Conservation (phyloP, 2,797 vertebrate genomes). For the Hypotaenidia philippensis region DNA sequence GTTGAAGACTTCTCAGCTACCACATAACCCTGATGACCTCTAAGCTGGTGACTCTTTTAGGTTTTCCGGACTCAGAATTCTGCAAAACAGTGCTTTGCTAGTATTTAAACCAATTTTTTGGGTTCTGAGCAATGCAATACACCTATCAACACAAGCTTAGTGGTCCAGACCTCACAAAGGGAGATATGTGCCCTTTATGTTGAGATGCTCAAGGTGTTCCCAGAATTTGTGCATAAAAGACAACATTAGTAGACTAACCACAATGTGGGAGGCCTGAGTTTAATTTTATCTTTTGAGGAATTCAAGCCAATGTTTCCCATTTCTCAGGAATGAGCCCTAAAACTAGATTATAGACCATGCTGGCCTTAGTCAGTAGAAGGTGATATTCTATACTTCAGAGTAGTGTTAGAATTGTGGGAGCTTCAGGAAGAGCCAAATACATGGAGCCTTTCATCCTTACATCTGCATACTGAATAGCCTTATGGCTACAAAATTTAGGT, state of each 20-base stretch:
- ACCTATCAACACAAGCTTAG: neutral
- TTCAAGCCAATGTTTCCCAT: neutral
- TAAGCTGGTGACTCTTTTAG: neutral
- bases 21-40: neutral
- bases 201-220: neutral
- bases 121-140: neutral
- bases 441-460: neutral
- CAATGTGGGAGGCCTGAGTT: neutral
- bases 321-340: neutral
- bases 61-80: neutral
- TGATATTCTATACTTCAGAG: neutral
- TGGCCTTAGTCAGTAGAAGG: neutral
- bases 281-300: neutral
- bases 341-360: neutral
- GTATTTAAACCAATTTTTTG: neutral
- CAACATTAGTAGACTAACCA: neutral
- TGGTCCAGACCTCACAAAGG: neutral
- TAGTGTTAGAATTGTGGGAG: neutral
- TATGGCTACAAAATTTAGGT: neutral
- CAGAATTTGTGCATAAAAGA: neutral
- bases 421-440: neutral
- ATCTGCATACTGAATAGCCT: neutral
- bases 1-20: neutral
- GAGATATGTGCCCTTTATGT: neutral
- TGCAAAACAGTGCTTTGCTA: neutral